A percentile compares a stretch with the other conserved stretches of the same genome.
These are phyloP conservation scores for Siderastrea radians DNA, from an alignment of 92 coral and sea anemone species.

Conservation along the genomic window DNA sequence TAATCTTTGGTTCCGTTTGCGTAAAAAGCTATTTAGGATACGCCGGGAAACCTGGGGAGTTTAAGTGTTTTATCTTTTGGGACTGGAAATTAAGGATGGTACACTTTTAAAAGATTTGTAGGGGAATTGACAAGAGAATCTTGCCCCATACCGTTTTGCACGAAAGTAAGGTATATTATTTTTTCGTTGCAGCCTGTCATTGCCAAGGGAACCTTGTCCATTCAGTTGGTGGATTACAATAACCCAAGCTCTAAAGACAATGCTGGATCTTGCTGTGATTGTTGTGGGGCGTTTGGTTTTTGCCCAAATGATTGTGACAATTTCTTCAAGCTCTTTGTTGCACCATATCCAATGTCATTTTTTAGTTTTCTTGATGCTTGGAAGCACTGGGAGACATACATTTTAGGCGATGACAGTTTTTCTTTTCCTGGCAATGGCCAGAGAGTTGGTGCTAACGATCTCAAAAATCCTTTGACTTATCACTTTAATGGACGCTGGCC, in stretches of 20 bases:
- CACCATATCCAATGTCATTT: neutral
- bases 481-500: conserved; percentile 86
- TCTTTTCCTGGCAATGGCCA: conserved; percentile 80
- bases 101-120: no score
- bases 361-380: conserved; percentile 30
- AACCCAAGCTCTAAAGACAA: conserved; percentile 81
- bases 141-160: no score
- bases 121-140: no score
- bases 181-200: conserved; percentile 54
- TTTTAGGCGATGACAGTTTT: conserved; percentile 80
- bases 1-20: no score
- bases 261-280: conserved; percentile 86
- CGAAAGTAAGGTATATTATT: neutral
- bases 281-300: conserved; percentile 54
- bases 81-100: no score
- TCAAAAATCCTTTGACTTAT: conserved; percentile 81
- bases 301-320: no score
- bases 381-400: conserved; percentile 71
- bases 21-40: no score
- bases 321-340: neutral
- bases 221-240: conserved; percentile 81
- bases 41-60: no score
- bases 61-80: no score
- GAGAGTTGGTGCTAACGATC: conserved; percentile 58
- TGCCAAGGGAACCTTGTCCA: conserved; percentile 80